Conservation (phyloP, 2,888 invertebrate species). For the Parascotia fuliginaria region DNA sequence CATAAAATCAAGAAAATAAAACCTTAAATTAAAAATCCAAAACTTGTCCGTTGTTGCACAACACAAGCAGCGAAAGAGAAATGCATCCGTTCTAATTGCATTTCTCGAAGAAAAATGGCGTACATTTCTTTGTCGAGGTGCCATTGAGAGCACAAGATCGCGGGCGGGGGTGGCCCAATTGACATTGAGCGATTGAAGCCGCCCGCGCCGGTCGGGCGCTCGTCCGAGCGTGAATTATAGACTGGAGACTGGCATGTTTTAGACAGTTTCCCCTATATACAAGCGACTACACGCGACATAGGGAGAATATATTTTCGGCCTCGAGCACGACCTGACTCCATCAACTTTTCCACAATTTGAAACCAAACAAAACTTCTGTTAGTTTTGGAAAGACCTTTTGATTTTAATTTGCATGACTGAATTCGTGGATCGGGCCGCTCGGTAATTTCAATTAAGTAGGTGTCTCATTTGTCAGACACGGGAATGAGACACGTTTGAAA, state of each 20-base stretch:
- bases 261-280: slow-evolving; percentile 56
- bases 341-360: slow-evolving; percentile 13
- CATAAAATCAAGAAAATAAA: slow-evolving; percentile 39
- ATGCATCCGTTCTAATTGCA: slow-evolving; percentile 74
- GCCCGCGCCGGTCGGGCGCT: slow-evolving; percentile 51
- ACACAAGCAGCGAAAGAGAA: slow-evolving; percentile 64
- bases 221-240: slow-evolving; percentile 65
- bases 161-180: slow-evolving; percentile 59
- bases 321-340: slow-evolving; percentile 20
- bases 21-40: slow-evolving; percentile 57
- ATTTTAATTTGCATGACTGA: slow-evolving; percentile 14
- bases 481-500: slow-evolving; percentile 68
- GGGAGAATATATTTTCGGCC: slow-evolving; percentile 38
- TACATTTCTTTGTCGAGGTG: slow-evolving; percentile 71
- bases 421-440: slow-evolving; percentile 19
- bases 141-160: slow-evolving; percentile 64
- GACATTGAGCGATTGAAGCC: slow-evolving; percentile 73
- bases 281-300: slow-evolving; percentile 43
- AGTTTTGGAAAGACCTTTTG: slow-evolving; percentile 15
- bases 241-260: slow-evolving; percentile 59
- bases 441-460: slow-evolving; percentile 66
- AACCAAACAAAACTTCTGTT: slow-evolving; percentile 15
- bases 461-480: slow-evolving; percentile 58
- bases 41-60: slow-evolving; percentile 60
- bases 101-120: slow-evolving; percentile 74